phyloP scores from a whole-genome alignment of 2,888 invertebrate species.

The Coecobrya sp. region DNA sequence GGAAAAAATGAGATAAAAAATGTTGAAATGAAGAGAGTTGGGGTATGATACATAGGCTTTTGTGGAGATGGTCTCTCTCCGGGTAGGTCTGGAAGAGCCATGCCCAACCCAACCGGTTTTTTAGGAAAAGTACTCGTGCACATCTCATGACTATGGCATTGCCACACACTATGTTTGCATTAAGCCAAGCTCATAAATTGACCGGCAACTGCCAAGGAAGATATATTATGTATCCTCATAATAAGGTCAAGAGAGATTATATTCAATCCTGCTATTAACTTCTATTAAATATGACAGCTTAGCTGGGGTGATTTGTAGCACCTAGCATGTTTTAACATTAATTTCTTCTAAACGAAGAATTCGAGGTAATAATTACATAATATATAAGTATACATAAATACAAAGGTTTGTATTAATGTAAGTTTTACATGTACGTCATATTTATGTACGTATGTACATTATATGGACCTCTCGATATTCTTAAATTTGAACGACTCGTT shows the following conservation, averaged over 20 bases:
- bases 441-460: not conserved
- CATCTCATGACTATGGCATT: not conserved
- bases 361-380: too few relatives aligned
- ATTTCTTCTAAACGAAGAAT: not conserved
- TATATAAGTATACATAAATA: too few relatives aligned
- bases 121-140: too few relatives aligned
- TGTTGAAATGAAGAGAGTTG: not conserved
- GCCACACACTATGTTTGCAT: not conserved
- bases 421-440: too few relatives aligned
- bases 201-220: not conserved
- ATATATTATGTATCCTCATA: not conserved
- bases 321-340: not conserved
- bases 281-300: not conserved
- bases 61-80: not conserved
- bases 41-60: constrained; percentile 23
- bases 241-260: not conserved
- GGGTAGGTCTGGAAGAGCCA: constrained; percentile 12
- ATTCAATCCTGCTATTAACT: not conserved
- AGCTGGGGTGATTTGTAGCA: not conserved
- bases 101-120: too few relatives aligned
- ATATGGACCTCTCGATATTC: not conserved
- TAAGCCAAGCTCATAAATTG: not conserved
- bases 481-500: not conserved
- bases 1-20: not conserved
- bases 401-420: not conserved